A percentile compares a stretch with the other conserved stretches of the same genome.
Conservation (phyloP, 1,140 invertebrate genomes). For the Pachyrhynchus sulphureomaculatus region DNA sequence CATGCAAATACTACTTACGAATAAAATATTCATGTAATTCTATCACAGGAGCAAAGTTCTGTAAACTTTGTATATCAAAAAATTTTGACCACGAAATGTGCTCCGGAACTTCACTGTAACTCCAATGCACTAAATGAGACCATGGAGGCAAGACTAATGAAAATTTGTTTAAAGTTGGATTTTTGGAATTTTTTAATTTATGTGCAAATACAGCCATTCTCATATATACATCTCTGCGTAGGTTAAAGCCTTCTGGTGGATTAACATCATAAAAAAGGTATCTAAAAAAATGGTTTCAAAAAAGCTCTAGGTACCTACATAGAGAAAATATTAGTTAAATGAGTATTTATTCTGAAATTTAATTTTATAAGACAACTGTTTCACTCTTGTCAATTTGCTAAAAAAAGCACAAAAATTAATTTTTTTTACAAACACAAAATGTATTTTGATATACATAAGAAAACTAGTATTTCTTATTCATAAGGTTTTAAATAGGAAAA, state of each 20-base stretch:
- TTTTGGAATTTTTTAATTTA: slow-evolving; percentile 58
- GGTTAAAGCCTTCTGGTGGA: slow-evolving; percentile 93
- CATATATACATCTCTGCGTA: slow-evolving; percentile 93
- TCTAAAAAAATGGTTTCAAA: slow-evolving; percentile 45
- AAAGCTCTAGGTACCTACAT: background rate
- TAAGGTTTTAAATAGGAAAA: too few species aligned
- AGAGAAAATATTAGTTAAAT: background rate
- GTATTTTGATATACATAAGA: too few species aligned
- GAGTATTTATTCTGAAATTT: background rate
- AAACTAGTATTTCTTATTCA: too few species aligned
- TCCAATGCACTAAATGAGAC: slow-evolving; percentile 89
- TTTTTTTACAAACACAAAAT: too few species aligned
- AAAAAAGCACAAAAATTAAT: too few species aligned
- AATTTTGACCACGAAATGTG: slow-evolving; percentile 77
- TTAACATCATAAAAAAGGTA: slow-evolving; percentile 92
- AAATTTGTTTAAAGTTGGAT: slow-evolving; percentile 54
- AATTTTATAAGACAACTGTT: too few species aligned
- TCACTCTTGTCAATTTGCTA: too few species aligned
- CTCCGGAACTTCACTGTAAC: slow-evolving; percentile 55
- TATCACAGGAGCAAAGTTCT: slow-evolving; percentile 79
- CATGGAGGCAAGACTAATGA: slow-evolving; percentile 86
- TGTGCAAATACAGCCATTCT: slow-evolving; percentile 81
- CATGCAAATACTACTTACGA: slow-evolving; percentile 53
- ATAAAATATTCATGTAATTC: slow-evolving; percentile 83
- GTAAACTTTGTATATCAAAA: slow-evolving; percentile 82